Evolutionary conservation across 2,888 invertebrate genomes (phyloP), one percentile per base, ranked within the genome.

Genomic region (Oxyscelio sp.): DNA sequence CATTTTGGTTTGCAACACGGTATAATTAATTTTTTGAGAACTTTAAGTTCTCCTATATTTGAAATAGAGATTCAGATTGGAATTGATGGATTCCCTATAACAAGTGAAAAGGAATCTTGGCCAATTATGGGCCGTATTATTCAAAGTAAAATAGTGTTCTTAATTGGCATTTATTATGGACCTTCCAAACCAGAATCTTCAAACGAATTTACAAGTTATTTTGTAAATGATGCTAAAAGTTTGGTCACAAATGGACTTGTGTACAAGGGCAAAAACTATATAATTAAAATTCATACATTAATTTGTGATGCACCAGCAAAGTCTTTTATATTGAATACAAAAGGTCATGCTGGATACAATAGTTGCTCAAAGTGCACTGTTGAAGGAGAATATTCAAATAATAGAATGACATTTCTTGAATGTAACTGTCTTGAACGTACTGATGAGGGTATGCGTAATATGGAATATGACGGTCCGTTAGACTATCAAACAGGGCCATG

Each of bases 291-390:
- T 11, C 24, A 40, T 61, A n/a, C 61, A 9, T 24, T 61, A 0
- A 8, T 75, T 22, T 75, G 77, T 27, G 58, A 78, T 56, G 70
- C 70, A 13, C 77, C 77, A 9, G 68, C 77, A 0, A 78, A 68
- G 38, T 59, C 77, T 11, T 78, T 27, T 34, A 52, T 31, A 1
- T 22, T 78, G 17, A 68, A 68, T 40, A 61, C 65, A 13, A 40
- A 52, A 78, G 43, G 68, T 24, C 77, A 78, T n/a, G 22, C 77
- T 2, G 66, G 65, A 6, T 56, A 56, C 17, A 59, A 52, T 13
- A 61, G 66, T 24, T 66, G 73, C 52, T 45, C 61, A 0, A 75
- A 75, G 50, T 75, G 66, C 58, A 4, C 31, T 13, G 65, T 65
- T 3, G 48, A 65, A 48, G 75, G 75, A 1, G 34, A 11, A 0